These are phyloP conservation scores for Artemia sinica DNA, from an alignment of 2,888 invertebrate genomes.

Conservation along the genomic window DNA sequence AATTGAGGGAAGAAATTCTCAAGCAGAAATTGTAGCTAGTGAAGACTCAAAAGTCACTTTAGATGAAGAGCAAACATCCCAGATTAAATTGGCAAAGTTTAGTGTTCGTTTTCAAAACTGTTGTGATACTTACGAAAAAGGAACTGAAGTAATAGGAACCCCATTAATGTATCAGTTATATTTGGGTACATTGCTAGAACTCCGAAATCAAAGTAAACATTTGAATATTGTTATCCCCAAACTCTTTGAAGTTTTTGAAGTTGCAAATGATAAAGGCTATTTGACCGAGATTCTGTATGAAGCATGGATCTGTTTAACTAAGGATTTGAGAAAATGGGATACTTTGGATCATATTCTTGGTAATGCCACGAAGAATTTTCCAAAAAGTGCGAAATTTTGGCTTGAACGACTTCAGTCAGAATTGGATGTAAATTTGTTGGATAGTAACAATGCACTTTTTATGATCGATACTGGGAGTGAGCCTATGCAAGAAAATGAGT, in stretches of 20 bases:
- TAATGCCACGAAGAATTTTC: conserved; percentile 14
- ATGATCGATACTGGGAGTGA: conserved; percentile 19
- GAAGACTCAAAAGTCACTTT: conserved; percentile 25
- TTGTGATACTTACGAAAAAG: conserved; percentile 37
- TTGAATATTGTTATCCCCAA: conserved; percentile 37
- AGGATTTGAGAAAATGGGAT: background rate
- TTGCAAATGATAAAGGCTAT: background rate
- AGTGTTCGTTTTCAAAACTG: conserved; percentile 30
- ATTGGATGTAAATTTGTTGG: conserved; percentile 4
- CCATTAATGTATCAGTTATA: conserved; percentile 41
- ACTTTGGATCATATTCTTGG: background rate
- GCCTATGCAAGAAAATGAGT: background rate
- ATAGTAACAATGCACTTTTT: conserved; percentile 13
- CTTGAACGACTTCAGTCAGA: conserved; percentile 10
- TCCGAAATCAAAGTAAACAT: conserved; percentile 35
- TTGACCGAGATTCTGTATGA: conserved; percentile 6
- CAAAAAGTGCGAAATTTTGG: conserved; percentile 18
- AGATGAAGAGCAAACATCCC: background rate
- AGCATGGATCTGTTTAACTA: background rate
- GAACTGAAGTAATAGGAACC: conserved; percentile 36
- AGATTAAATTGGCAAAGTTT: background rate
- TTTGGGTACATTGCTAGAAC: conserved; percentile 39
- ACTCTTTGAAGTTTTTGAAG: conserved; percentile 29
- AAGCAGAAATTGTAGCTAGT: conserved; percentile 21
- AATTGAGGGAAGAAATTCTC: conserved; percentile 33